Evolutionary conservation across 2,888 invertebrate species (phyloP).

Genomic region (Exephanes ischioxanthus): DNA sequence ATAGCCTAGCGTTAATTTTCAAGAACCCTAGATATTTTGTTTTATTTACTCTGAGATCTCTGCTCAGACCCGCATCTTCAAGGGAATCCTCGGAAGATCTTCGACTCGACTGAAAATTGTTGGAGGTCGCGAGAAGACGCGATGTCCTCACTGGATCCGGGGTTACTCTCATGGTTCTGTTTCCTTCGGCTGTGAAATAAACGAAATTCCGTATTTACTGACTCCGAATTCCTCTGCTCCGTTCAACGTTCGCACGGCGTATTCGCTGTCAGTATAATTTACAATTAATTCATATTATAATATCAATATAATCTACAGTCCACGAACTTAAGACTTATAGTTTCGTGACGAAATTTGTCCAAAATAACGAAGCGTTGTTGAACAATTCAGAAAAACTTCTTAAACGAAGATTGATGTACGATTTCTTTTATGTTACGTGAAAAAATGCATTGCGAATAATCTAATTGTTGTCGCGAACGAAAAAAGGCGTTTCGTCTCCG

Average conservation of each 20-base stretch:
- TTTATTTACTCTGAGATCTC: constrained; percentile 90
- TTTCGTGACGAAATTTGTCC: too few species aligned
- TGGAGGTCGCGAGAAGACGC: constrained; percentile 82
- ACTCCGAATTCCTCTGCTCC: not conserved
- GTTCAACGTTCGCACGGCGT: not conserved
- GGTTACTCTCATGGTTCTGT: constrained; percentile 82
- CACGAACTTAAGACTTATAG: too few species aligned
- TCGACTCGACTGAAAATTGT: constrained; percentile 90
- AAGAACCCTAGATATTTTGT: not conserved
- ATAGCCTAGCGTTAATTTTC: not conserved
- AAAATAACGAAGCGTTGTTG: too few species aligned
- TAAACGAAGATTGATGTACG: not conserved
- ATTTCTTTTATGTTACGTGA: not conserved
- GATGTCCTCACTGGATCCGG: constrained; percentile 83
- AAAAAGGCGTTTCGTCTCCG: not conserved
- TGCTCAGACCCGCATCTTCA: constrained; percentile 91
- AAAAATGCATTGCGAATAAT: not conserved
- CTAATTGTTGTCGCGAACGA: not conserved
- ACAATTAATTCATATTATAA: too few species aligned
- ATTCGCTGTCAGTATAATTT: too few species aligned
- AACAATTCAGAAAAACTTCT: not conserved
- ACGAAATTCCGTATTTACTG: not conserved
- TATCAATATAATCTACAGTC: too few species aligned
- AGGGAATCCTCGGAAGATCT: constrained; percentile 96
- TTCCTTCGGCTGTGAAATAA: constrained; percentile 76